Percentiles rank a stretch among this genome's conserved stretches.
These are phyloP conservation scores for Eubasilissa regina DNA, from an alignment of 1,140 invertebrate species.

Conservation along the genomic window DNA sequence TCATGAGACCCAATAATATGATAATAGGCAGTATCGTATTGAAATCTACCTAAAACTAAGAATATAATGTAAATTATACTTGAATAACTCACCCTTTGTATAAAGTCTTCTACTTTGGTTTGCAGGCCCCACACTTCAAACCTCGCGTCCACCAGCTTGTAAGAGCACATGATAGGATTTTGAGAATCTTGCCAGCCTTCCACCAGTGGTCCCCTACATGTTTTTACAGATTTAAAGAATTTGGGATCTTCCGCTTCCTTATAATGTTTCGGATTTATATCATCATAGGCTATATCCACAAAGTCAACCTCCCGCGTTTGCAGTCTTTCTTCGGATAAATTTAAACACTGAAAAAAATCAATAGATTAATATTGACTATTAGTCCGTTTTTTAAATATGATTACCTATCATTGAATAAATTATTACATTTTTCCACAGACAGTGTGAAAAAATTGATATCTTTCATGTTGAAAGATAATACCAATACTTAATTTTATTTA, in stretches of 20 bases:
- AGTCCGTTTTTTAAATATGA: too few relatives aligned
- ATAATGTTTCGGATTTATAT: constrained; percentile 88
- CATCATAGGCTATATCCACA: constrained; percentile 92
- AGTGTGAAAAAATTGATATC: too few relatives aligned
- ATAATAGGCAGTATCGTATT: too few relatives aligned
- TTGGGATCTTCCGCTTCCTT: constrained; percentile 91
- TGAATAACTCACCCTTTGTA: constrained; percentile 80
- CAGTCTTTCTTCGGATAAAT: constrained; percentile 82
- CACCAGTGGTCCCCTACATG: constrained; percentile 82
- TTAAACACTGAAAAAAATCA: constrained; percentile 78
- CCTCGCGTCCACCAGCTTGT: constrained; percentile 89
- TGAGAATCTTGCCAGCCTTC: constrained; percentile 85
- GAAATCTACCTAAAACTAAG: too few relatives aligned
- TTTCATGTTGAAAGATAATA: too few relatives aligned
- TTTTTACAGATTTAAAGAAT: constrained; percentile 88
- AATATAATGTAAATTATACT: too few relatives aligned
- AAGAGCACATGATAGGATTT: constrained; percentile 93
- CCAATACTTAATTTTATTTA: too few relatives aligned
- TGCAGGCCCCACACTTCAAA: constrained; percentile 96
- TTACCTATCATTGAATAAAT: too few relatives aligned
- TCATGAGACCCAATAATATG: too few relatives aligned
- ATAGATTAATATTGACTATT: too few relatives aligned
- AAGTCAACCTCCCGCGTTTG: constrained; percentile 83
- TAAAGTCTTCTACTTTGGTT: constrained; percentile 90
- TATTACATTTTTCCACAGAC: too few relatives aligned